phyloP scores from a whole-genome alignment of 2,113 vertebrate genomes.

The Myanophis thanlyinensis region DNA sequence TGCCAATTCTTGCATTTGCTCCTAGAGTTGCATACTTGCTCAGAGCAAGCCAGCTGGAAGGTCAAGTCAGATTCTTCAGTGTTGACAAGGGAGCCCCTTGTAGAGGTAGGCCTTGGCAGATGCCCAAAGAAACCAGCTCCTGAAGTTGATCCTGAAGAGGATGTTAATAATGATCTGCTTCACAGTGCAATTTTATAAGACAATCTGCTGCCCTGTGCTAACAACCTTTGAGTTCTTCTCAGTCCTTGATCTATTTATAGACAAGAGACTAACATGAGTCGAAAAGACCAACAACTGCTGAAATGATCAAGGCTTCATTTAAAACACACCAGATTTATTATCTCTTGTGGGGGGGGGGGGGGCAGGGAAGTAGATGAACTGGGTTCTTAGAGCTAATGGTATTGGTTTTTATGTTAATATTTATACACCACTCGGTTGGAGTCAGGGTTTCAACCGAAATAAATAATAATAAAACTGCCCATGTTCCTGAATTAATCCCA shows the following conservation, averaged over 20 bases:
- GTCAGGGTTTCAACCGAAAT: background rate
- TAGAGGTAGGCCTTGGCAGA: background rate
- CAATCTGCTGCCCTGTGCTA: background rate
- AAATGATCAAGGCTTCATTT: background rate
- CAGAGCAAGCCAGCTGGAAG: background rate
- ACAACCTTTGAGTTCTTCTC: background rate
- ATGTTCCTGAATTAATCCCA: background rate
- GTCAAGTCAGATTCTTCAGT: background rate
- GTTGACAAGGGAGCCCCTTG: background rate
- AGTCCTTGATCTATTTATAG: background rate
- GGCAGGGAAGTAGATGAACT: background rate
- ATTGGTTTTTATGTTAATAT: background rate
- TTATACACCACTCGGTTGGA: background rate
- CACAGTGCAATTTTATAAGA: background rate
- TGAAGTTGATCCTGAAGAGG: background rate
- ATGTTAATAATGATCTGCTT: background rate
- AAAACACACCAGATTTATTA: background rate
- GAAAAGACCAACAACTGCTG: background rate
- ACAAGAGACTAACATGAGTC: background rate
- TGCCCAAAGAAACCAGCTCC: background rate
- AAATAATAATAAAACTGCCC: background rate
- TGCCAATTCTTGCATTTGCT: background rate
- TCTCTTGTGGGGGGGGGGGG: background rate
- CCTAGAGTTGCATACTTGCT: background rate
- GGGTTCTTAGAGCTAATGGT: background rate